Base-by-base conservation (phyloP, 92 coral and sea anemone species). In the Porites evermanni region DNA sequence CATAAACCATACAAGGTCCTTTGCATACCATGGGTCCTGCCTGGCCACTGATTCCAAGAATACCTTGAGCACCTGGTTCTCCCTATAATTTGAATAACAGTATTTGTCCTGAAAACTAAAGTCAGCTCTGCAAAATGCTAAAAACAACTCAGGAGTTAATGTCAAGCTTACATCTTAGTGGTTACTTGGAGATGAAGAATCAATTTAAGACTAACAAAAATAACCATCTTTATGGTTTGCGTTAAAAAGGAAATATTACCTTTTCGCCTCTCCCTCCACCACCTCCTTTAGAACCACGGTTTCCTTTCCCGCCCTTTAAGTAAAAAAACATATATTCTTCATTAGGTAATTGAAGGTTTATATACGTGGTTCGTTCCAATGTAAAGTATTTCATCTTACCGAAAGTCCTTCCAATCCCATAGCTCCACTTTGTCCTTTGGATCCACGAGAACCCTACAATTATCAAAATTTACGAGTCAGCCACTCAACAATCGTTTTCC, bases 401-500 rank as follows among this genome's bases (percentile, higher is more conserved):
- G 53, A 12, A 20, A 54, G 70, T 74, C 91, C 91, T 56, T 75
- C 75, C 54, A 44, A 20, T 77, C 91, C 91, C 8, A 61, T 7
- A 7, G 52, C 78, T 72, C 88, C 91, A 61, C 70, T 77, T 88
- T 71, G 71, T 68, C 91, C 91, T 82, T 74, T 82, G 38, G 81
- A 56, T 75, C 91, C 91, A 74, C 64, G 76, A 12, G 67, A 75
- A 58, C 91, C 91, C 91, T 88, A 50, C 52, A 53, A 7, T 79
- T 64, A 60, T 1, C n/a, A 72, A 72, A 13, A 8, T 56, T 13
- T 1, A 3, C 44, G 21, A 53, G 44, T 80, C 68, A 80, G 75
- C 17, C 52, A 50, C 18, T n/a, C 18, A 17, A 12, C 53, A 24
- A 12, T 17, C 10, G 17, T 8, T 0, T 65, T 65, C 47, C 47